phyloP scores from a whole-genome alignment of 23 tunicate species.

The Botrylloides violaceus region DNA sequence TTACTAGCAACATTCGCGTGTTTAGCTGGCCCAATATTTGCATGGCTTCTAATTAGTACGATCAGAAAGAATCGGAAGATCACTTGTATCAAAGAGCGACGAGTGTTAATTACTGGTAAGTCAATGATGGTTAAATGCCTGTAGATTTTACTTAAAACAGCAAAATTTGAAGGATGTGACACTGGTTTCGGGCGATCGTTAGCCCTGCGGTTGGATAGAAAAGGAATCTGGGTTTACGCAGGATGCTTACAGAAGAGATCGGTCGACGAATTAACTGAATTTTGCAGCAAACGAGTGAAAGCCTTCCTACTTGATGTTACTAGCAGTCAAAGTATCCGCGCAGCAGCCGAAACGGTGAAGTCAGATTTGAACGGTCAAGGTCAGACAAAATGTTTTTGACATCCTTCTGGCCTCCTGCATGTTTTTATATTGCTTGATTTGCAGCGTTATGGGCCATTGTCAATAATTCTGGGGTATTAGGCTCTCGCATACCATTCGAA shows the following conservation, averaged over 20 bases:
- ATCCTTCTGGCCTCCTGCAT: too few relatives aligned
- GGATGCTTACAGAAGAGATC: background rate
- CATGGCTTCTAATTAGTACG: too few relatives aligned
- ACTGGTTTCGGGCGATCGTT: constrained; percentile 25
- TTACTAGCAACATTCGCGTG: too few relatives aligned
- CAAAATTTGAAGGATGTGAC: constrained; percentile 26
- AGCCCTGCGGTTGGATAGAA: constrained; percentile 13
- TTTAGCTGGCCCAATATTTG: too few relatives aligned
- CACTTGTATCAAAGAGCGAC: too few relatives aligned
- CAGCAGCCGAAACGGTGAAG: background rate
- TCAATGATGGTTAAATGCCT: too few relatives aligned
- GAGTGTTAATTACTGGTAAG: too few relatives aligned
- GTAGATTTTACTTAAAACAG: too few relatives aligned
- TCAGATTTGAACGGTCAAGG: constrained; percentile 4
- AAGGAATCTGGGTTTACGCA: constrained; percentile 8
- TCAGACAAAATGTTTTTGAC: background rate
- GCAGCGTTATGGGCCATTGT: constrained; percentile 49
- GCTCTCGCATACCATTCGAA: constrained; percentile 32
- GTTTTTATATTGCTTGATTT: too few relatives aligned
- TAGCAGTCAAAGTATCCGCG: background rate
- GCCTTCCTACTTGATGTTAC: background rate
- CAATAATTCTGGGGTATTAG: constrained; percentile 37
- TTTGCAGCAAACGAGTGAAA: background rate
- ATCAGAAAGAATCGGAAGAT: too few relatives aligned
- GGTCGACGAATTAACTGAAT: background rate